Conservation (phyloP, 2,797 vertebrate species). For the Huso huso region DNA sequence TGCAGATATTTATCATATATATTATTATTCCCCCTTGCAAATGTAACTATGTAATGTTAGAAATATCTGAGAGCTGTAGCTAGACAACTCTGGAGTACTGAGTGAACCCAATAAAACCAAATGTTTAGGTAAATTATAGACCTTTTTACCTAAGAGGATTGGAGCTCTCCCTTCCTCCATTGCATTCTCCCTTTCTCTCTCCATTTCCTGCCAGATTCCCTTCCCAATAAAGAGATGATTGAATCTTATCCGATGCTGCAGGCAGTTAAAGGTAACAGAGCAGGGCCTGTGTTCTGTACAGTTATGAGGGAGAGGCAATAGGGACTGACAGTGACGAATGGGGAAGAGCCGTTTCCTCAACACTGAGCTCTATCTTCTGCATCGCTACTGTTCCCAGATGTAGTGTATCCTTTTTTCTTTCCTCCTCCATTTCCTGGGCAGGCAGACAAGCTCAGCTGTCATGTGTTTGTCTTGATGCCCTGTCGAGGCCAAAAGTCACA, state of each 20-base stretch:
- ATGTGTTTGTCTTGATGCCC: not conserved
- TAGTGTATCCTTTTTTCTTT: not conserved
- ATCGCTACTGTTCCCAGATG: not conserved
- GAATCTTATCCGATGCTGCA: constrained; percentile 2
- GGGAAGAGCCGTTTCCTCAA: constrained; percentile 50
- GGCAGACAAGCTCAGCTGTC: not conserved
- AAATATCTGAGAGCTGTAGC: too few relatives aligned
- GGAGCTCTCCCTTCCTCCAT: not conserved
- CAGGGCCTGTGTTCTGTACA: constrained; percentile 46
- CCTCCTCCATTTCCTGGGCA: not conserved
- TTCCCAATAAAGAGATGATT: not conserved
- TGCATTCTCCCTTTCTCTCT: not conserved
- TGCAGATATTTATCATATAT: too few relatives aligned
- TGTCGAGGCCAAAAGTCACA: not conserved
- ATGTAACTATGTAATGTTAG: too few relatives aligned
- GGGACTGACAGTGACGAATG: constrained; percentile 70
- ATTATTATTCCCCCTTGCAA: too few relatives aligned
- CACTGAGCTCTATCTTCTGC: constrained; percentile 48
- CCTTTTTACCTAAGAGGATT: not conserved
- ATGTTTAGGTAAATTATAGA: too few relatives aligned
- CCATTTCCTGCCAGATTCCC: not conserved
- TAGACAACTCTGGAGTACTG: too few relatives aligned
- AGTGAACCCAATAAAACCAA: too few relatives aligned
- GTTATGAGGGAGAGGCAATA: constrained; percentile 63
- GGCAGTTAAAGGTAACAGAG: constrained; percentile 36